Conservation (phyloP, 2,113 vertebrate genomes). For the Athene cunicularia region DNA sequence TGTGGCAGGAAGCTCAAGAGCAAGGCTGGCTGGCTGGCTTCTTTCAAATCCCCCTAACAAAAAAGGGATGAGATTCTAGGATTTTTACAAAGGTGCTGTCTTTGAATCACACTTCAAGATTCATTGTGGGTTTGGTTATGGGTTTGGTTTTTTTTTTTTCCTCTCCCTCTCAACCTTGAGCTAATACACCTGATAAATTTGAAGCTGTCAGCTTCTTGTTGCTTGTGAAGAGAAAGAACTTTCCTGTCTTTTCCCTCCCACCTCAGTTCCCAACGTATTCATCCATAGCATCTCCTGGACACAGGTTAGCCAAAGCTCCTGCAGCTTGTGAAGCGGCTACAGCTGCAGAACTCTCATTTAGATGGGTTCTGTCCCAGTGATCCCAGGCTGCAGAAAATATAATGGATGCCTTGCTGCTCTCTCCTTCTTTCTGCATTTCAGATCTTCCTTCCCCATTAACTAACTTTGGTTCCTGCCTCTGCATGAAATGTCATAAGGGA, state of each 20-base stretch:
- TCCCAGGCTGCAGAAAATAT: not conserved
- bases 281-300: not conserved
- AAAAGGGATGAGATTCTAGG: not conserved
- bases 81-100: not conserved
- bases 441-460: not conserved
- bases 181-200: not conserved
- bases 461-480: not conserved
- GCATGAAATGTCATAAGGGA: not conserved
- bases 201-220: not conserved
- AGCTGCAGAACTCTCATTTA: not conserved
- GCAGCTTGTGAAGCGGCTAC: not conserved
- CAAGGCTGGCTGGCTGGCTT: not conserved
- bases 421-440: not conserved
- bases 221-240: not conserved
- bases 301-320: not conserved
- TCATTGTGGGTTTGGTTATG: not conserved
- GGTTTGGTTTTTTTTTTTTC: not conserved
- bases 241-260: not conserved
- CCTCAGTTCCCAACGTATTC: not conserved
- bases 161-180: not conserved
- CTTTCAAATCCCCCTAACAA: not conserved
- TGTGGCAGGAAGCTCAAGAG: not conserved
- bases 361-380: not conserved
- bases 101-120: not conserved
- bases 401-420: rapidly evolving